Evolutionary conservation across 2,797 vertebrate genomes (phyloP), one percentile per base, ranked within the genome.

Genomic region (Dipus sagitta): DNA sequence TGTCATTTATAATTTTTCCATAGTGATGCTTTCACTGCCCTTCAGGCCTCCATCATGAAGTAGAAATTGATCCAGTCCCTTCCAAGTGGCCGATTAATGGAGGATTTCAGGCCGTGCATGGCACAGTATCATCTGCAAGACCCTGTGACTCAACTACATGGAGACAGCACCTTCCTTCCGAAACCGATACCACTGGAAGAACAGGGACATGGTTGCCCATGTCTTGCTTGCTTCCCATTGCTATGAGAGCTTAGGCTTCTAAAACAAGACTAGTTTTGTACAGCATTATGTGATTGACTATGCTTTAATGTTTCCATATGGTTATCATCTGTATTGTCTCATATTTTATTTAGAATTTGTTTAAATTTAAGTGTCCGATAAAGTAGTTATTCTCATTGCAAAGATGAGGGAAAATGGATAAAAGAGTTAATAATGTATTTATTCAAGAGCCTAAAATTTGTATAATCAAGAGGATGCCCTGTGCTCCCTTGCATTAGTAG

Each of bases 1-100:
- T 67, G 42, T 91, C n/a, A 60, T 54, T 90, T 38, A 75, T 85
- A 13, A 91, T 14, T 70, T 81, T 91, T 23, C 82, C 74, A 42
- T 2, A 11, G 3, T 88, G 62, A 79, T 76, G 18, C 14, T 75
- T 14, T 88, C 26, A 71, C 6, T 15, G 60, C 38, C 21, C 30
- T 67, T 23, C 32, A 8, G 23, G 3, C n/a, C 38, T 74, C 21
- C 34, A 14, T 9, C 3, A 6, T 34, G 38, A 10, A 30, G 28
- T 10, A 71, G 38, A 86, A 28, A 68, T 38, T 17, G 79, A 62
- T 64, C 14, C 6, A 26, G 6, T 84, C 42, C 28, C 52, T 62
- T n/a, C 24, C 24, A 85, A 7, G 9, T 1, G 6, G 2, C 20
- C 42, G 32, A 54, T 62, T 23, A 10, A 65, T 38, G 14, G 24